phyloP scores from a whole-genome alignment of 1,140 invertebrate genomes.

The Dufourea novaeangliae region DNA sequence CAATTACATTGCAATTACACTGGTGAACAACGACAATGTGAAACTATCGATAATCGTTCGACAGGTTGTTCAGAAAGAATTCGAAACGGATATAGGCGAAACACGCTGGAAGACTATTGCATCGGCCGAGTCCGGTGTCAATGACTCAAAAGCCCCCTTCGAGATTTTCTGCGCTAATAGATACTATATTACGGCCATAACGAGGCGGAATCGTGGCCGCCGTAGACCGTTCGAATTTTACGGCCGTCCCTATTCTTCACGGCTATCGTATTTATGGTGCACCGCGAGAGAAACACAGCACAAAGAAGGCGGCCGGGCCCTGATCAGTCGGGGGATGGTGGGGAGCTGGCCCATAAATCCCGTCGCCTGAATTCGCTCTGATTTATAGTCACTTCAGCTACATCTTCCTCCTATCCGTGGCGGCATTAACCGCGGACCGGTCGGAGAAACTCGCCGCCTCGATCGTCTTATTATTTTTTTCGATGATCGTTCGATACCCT shows the following conservation, averaged over 20 bases:
- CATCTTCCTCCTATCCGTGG: background rate
- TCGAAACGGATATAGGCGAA: too few relatives aligned
- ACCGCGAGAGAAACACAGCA: slow-evolving; percentile 49
- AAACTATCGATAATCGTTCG: too few relatives aligned
- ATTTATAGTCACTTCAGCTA: slow-evolving; percentile 58
- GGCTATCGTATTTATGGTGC: slow-evolving; percentile 56
- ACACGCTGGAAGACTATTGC: background rate
- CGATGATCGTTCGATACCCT: too few relatives aligned
- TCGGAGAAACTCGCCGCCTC: background rate
- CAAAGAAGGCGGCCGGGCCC: slow-evolving; percentile 37
- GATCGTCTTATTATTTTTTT: too few relatives aligned
- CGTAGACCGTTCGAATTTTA: slow-evolving; percentile 50
- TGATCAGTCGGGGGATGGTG: too few relatives aligned
- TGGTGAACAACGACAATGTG: too few relatives aligned
- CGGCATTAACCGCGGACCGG: background rate
- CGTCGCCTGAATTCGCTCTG: slow-evolving; percentile 54
- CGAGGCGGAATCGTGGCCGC: slow-evolving; percentile 40
- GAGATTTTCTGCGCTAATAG: slow-evolving; percentile 37
- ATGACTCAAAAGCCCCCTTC: background rate
- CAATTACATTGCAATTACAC: too few relatives aligned
- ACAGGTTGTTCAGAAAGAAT: too few relatives aligned
- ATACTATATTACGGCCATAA: slow-evolving; percentile 47
- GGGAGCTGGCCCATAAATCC: slow-evolving; percentile 46
- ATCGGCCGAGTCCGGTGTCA: background rate
- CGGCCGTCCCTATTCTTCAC: slow-evolving; percentile 59